A percentile compares a stretch with the other conserved stretches of the same genome.
Conservation (phyloP, 2,888 invertebrate genomes). For the Deroplatys truncata region DNA sequence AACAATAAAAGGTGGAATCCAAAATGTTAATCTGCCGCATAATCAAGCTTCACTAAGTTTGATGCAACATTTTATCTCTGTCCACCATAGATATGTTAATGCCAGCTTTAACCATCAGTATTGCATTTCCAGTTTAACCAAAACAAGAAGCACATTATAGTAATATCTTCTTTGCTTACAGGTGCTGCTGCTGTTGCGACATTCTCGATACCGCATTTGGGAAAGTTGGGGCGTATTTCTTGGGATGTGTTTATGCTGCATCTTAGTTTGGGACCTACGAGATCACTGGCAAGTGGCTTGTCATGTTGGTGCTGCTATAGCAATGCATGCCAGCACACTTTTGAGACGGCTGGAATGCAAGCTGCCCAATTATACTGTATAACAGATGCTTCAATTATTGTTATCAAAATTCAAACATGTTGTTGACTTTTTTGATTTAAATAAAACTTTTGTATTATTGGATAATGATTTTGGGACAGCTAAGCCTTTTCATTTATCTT, state of each 20-base stretch:
- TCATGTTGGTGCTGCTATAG: background rate
- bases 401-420: background rate
- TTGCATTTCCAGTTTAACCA: background rate
- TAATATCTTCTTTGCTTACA: background rate
- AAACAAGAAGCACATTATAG: background rate
- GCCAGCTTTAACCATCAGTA: no score
- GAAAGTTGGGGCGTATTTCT: constrained; percentile 14
- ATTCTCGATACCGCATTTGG: constrained; percentile 7
- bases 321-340: constrained; percentile 11
- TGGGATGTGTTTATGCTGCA: background rate
- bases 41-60: no score
- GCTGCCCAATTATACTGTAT: constrained; percentile 22
- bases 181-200: background rate
- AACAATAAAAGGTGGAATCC: no score
- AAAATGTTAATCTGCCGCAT: no score
- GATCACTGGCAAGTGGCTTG: constrained; percentile 20
- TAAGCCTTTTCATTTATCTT: background rate
- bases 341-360: constrained; percentile 12
- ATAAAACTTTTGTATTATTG: background rate
- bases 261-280: constrained; percentile 1
- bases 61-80: no score
- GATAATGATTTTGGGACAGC: background rate
- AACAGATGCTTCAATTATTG: background rate
- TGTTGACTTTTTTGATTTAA: background rate
- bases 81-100: no score